These are phyloP conservation scores for Hydrophis major DNA, from an alignment of 2,797 vertebrate genomes.

Conservation along the genomic window DNA sequence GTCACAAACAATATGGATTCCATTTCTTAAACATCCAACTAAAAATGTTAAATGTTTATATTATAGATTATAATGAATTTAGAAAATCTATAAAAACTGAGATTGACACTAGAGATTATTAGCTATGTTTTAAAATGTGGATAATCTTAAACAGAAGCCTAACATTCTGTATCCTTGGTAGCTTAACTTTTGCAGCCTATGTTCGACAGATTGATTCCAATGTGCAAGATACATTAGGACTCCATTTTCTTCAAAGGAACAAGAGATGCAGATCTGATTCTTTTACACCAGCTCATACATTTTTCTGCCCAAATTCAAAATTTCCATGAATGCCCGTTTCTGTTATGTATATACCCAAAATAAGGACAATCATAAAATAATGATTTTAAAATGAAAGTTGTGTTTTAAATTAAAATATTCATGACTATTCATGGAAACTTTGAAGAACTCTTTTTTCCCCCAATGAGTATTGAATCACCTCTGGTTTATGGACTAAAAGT, in stretches of 20 bases:
- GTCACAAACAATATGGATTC: not conserved
- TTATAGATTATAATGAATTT: not conserved
- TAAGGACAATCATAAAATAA: conserved; percentile 7
- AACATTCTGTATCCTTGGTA: not conserved
- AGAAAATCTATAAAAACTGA: not conserved
- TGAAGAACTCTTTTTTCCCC: conserved; percentile 11
- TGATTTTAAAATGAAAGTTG: not conserved
- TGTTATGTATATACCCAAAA: not conserved
- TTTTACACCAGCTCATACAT: not conserved
- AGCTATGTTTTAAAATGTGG: not conserved
- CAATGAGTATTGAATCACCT: conserved; percentile 8
- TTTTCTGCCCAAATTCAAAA: not conserved
- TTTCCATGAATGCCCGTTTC: not conserved
- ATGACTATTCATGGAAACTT: conserved; percentile 24
- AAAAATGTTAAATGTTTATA: not conserved
- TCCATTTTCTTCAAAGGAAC: not conserved
- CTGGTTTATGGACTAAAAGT: conserved; percentile 5
- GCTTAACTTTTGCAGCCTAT: not conserved
- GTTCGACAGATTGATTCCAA: not conserved
- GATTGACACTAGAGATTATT: not conserved
- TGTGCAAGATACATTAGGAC: not conserved
- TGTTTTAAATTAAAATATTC: conserved; percentile 17
- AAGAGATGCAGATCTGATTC: not conserved
- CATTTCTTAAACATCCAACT: not conserved
- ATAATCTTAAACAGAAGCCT: not conserved